These are phyloP conservation scores for Phrynocephalus versicolor DNA, from an alignment of 2,113 vertebrate species.

Conservation along the genomic window DNA sequence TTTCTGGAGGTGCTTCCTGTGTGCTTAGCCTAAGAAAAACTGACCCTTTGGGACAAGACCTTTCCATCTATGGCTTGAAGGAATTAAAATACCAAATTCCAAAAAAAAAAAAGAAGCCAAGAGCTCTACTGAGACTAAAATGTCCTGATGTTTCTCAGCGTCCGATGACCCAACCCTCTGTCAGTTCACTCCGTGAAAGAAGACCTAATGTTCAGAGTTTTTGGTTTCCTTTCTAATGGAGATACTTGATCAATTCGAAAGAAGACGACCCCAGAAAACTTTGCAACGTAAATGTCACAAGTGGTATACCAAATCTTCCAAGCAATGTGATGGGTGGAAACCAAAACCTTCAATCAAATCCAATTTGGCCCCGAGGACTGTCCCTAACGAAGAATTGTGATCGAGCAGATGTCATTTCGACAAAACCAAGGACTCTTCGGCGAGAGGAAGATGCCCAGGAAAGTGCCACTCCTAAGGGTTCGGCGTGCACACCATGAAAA, in stretches of 20 bases:
- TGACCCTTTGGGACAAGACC: not conserved
- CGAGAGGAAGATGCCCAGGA: not conserved
- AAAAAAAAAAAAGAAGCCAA: not conserved
- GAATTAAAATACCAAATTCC: not conserved
- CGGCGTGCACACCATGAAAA: not conserved
- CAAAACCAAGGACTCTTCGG: not conserved
- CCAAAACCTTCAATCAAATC: not conserved
- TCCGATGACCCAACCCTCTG: not conserved
- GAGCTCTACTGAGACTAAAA: not conserved
- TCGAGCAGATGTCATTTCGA: not conserved
- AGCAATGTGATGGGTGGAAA: not conserved
- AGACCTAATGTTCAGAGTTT: not conserved
- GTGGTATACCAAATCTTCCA: not conserved
- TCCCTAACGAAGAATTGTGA: not conserved
- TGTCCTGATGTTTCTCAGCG: not conserved
- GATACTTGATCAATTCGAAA: not conserved
- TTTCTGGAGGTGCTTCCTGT: not conserved
- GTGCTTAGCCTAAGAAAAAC: not conserved
- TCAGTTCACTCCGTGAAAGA: not conserved
- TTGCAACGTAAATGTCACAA: not conserved
- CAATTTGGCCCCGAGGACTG: not conserved
- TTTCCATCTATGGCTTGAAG: not conserved
- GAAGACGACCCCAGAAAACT: not conserved
- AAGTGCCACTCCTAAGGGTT: constrained; percentile 2
- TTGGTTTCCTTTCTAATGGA: not conserved